These are phyloP conservation scores for Ptycholaimellus sp. DNA, from an alignment of 2,888 invertebrate genomes.

Conservation along the genomic window DNA sequence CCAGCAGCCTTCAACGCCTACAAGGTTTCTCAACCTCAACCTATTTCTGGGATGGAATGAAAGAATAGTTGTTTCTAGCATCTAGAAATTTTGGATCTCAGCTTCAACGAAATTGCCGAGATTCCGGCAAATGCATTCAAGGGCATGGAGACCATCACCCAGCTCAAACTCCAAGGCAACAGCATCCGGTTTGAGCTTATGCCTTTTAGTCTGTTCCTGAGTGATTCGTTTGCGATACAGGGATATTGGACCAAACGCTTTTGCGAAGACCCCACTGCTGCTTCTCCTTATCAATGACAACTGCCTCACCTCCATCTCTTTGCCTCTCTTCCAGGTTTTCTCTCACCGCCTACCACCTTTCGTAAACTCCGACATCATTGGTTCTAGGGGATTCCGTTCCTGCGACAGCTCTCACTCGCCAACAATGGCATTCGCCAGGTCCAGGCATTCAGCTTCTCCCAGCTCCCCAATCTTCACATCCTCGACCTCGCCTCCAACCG, in stretches of 20 bases:
- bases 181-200: too few species aligned
- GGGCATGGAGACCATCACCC: slow-evolving; percentile 22
- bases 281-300: slow-evolving; percentile 24
- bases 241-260: slow-evolving; percentile 20
- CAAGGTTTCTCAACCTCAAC: slow-evolving; percentile 13
- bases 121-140: slow-evolving; percentile 16
- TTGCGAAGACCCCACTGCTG: slow-evolving; percentile 23
- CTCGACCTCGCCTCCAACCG: slow-evolving; percentile 60
- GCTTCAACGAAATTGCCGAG: slow-evolving; percentile 20
- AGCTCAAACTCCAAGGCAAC: slow-evolving; percentile 24
- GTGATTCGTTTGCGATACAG: background rate
- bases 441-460: slow-evolving; percentile 38
- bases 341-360: background rate
- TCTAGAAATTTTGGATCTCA: slow-evolving; percentile 19
- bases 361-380: slow-evolving; percentile 12
- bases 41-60: slow-evolving; percentile 6
- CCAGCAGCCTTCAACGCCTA: slow-evolving; percentile 46
- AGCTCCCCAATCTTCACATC: slow-evolving; percentile 63
- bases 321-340: slow-evolving; percentile 5
- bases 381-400: slow-evolving; percentile 23
- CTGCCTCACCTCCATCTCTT: slow-evolving; percentile 13
- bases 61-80: background rate
- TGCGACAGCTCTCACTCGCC: slow-evolving; percentile 23
- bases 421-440: slow-evolving; percentile 23
- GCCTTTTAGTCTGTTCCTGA: slow-evolving; percentile 4